Percentiles rank a stretch among this genome's conserved stretches.
These are phyloP conservation scores for Apteryx owenii DNA, from an alignment of 2,113 vertebrate genomes.

Conservation along the genomic window DNA sequence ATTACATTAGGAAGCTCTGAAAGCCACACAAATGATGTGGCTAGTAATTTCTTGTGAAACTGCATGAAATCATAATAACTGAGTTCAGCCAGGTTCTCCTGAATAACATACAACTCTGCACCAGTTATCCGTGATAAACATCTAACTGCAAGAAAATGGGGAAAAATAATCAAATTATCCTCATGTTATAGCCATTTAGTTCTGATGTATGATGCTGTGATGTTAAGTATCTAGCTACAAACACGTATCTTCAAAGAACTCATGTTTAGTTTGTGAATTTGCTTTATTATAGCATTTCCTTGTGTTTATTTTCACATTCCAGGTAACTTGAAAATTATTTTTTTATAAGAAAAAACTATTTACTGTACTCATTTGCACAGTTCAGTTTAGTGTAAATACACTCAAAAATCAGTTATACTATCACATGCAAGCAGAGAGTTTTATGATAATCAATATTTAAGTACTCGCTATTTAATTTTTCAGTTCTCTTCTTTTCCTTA, in stretches of 20 bases:
- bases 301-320: neutral
- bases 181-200: neutral
- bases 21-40: slow-evolving; percentile 28
- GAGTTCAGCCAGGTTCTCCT: slow-evolving; percentile 21
- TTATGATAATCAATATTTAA: neutral
- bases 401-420: neutral
- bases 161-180: slow-evolving; percentile 30
- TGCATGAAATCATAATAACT: slow-evolving; percentile 30
- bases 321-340: neutral
- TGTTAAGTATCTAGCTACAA: neutral
- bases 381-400: neutral
- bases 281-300: neutral
- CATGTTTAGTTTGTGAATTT: slow-evolving; percentile 3
- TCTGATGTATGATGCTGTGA: neutral
- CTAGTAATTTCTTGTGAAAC: slow-evolving; percentile 34
- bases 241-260: neutral
- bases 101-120: slow-evolving; percentile 5
- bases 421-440: neutral
- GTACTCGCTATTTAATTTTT: neutral
- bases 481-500: neutral
- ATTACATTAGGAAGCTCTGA: slow-evolving; percentile 19
- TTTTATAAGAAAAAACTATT: neutral
- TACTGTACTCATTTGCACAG: neutral
- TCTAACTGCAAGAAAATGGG: neutral
- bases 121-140: slow-evolving; percentile 15